These are phyloP conservation scores for Alloscopus bannaensis DNA, from an alignment of 2,888 invertebrate species.

Conservation along the genomic window DNA sequence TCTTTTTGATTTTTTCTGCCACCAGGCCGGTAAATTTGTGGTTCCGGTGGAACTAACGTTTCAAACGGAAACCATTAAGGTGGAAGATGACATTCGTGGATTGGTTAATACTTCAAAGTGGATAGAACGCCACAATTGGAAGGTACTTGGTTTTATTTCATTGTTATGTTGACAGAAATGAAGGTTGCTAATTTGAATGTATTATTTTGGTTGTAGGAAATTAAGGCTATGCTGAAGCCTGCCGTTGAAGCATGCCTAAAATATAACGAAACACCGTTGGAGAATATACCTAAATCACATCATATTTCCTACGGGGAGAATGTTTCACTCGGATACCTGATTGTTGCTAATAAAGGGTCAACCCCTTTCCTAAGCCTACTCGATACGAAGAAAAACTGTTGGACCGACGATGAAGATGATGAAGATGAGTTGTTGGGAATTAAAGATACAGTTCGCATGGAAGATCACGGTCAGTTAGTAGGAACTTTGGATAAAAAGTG, in stretches of 20 bases:
- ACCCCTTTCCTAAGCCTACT: slow-evolving; percentile 60
- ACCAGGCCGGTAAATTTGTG: slow-evolving; percentile 63
- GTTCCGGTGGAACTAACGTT: slow-evolving; percentile 70
- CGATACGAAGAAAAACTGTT: slow-evolving; percentile 63
- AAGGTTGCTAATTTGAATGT: too few species aligned
- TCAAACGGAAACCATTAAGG: slow-evolving; percentile 41
- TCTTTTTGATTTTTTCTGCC: slow-evolving; percentile 1
- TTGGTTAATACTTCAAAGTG: slow-evolving; percentile 68
- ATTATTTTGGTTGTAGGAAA: too few species aligned
- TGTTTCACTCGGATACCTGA: slow-evolving; percentile 65
- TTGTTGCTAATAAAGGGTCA: slow-evolving; percentile 59
- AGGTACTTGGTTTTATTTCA: too few species aligned
- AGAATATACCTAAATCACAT: slow-evolving; percentile 55
- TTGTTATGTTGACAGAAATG: background rate
- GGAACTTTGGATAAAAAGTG: background rate
- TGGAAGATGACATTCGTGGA: slow-evolving; percentile 28
- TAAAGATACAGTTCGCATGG: slow-evolving; percentile 20
- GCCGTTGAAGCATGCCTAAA: slow-evolving; percentile 66
- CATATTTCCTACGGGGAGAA: slow-evolving; percentile 61
- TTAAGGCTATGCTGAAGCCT: slow-evolving; percentile 68
- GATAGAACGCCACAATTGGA: slow-evolving; percentile 69
- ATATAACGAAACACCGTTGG: slow-evolving; percentile 55
- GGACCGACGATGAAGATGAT: slow-evolving; percentile 70
- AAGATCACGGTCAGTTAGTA: slow-evolving; percentile 66
- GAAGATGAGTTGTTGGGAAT: slow-evolving; percentile 57